These are phyloP conservation scores for Rhimphoctona megacephalus DNA, from an alignment of 2,888 invertebrate genomes.

Conservation along the genomic window DNA sequence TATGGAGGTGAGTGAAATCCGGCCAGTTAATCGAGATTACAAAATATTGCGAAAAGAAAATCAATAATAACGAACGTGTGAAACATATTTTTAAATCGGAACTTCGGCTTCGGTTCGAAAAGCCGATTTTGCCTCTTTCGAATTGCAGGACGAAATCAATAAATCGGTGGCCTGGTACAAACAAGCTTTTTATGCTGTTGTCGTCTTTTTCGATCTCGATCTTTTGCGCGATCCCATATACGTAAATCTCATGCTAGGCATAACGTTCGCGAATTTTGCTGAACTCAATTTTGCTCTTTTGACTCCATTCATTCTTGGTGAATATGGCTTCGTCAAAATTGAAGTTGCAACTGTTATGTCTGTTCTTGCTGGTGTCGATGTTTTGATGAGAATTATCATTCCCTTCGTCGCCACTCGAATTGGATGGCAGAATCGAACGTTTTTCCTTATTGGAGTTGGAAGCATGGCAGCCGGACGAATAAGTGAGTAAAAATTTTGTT, in stretches of 20 bases:
- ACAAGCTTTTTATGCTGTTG: constrained; percentile 86
- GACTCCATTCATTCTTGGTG: constrained; percentile 90
- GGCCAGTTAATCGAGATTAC: constrained; percentile 39
- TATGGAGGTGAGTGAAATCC: constrained; percentile 68
- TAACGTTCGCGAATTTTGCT: constrained; percentile 90
- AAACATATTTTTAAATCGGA: constrained; percentile 27
- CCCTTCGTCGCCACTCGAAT: constrained; percentile 90
- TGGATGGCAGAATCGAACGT: constrained; percentile 90
- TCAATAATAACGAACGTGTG: constrained; percentile 18
- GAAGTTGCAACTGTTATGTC: constrained; percentile 90
- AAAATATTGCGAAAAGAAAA: constrained; percentile 58
- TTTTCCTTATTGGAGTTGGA: constrained; percentile 89
- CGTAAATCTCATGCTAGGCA: constrained; percentile 90
- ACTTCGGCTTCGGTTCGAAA: constrained; percentile 50
- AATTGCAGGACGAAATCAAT: constrained; percentile 54
- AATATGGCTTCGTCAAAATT: constrained; percentile 87
- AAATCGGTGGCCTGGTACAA: constrained; percentile 62
- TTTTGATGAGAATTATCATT: constrained; percentile 88
- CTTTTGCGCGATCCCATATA: constrained; percentile 89
- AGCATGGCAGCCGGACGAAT: constrained; percentile 89
- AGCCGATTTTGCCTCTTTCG: constrained; percentile 37
- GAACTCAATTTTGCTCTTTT: constrained; percentile 91
- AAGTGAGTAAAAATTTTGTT: constrained; percentile 83
- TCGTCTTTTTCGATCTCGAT: constrained; percentile 90
- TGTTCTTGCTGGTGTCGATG: constrained; percentile 88